These are phyloP conservation scores for Hirundo rustica DNA, from an alignment of 2,797 vertebrate genomes.

Conservation along the genomic window DNA sequence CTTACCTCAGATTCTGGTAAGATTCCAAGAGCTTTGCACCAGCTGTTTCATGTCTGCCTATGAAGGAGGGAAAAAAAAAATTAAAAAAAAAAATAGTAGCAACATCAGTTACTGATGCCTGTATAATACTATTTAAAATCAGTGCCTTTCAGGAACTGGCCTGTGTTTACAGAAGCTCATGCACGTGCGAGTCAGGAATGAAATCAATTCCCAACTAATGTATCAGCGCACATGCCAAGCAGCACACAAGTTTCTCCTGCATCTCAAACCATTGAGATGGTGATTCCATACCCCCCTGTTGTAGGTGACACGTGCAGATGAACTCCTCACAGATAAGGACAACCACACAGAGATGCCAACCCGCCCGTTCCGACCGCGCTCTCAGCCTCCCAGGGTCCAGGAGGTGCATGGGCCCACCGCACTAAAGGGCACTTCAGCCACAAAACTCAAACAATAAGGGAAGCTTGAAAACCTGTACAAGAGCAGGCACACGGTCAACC, in stretches of 20 bases:
- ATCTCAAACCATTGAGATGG: neutral
- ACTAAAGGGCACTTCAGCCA: neutral
- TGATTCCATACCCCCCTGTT: neutral
- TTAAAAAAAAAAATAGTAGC: neutral
- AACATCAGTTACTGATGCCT: neutral
- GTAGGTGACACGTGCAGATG: rapidly evolving
- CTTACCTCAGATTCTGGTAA: slow-evolving; percentile 84
- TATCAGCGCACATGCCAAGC: neutral
- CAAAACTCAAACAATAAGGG: neutral
- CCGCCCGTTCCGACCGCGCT: neutral
- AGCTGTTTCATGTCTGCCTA: slow-evolving; percentile 84
- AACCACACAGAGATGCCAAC: neutral
- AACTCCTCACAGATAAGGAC: neutral
- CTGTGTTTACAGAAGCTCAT: neutral
- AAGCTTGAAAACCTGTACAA: neutral
- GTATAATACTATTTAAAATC: neutral
- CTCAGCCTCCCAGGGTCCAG: neutral
- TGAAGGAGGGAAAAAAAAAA: neutral
- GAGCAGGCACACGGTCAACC: neutral
- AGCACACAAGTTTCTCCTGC: neutral
- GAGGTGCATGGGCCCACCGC: rapidly evolving
- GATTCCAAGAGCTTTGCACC: slow-evolving; percentile 85
- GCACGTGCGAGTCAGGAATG: neutral
- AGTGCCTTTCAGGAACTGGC: neutral
- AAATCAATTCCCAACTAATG: neutral